Evolutionary conservation across 2,797 vertebrate species (phyloP), one percentile per base, ranked within the genome.

Genomic region (Octomys mimax): DNA sequence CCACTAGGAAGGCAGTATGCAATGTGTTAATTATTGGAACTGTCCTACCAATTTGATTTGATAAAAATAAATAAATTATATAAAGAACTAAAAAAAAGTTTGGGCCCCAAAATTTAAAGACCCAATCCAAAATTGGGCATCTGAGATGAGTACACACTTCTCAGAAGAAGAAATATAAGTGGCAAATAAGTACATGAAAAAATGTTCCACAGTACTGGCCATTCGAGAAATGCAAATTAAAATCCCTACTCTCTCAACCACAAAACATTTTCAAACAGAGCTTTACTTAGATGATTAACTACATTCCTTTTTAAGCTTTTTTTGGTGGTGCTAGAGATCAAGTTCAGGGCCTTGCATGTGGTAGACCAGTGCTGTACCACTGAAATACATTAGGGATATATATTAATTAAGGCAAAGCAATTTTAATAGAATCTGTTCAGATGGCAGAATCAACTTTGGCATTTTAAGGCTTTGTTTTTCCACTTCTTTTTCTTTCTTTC

Each of bases 391-490:
- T 62, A 82, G 24, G 31, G 73, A 70, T 88, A 68, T 75, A 59
- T 81, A 49, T 89, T 87, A 70, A 61, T 80, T 73, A 85, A 77
- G 78, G 28, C 57, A 87, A 81, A 96, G 71, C 3, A 78, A 39
- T 79, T 89, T 91, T 90, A 82, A 24, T 61, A 73, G 90, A 89
- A 70, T 89, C 59, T 68, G 78, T 70, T 92, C n/a, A 92, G 31
- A 54, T 96, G 77, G 12, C 64, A 87, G 28, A 62, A 52, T 91
- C 39, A 94, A 64, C 22, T 70, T 96, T 64, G 36, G 4, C 9
- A 81, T 81, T 89, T 71, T 12, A 59, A 66, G 39, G 39, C 39
- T 85, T 85, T 70, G 46, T 8, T 54, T 54, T n/a, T 77, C 62
- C 21, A 13, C 13, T 22, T 31, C 18, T 26, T 36, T 24, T 19